A percentile compares a stretch with the other conserved stretches of the same genome.
Conservation (phyloP, 2,888 invertebrate genomes). For the Agrotis segetum region DNA sequence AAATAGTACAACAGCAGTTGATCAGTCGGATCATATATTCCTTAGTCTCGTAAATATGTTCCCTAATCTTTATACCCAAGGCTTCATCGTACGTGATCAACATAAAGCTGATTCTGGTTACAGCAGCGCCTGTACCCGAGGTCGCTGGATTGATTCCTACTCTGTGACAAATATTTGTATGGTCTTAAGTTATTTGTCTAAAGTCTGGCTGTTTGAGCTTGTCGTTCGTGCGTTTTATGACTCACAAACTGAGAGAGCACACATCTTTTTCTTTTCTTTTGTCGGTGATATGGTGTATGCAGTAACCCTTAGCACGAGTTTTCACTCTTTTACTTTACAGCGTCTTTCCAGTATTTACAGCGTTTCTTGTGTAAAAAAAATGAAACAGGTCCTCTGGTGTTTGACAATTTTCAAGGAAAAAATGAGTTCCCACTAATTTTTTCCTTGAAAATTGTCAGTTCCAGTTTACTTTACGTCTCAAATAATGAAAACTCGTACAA, state of each 20-base stretch:
- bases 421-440: too few relatives aligned
- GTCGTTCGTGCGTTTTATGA: constrained; percentile 18
- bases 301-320: too few relatives aligned
- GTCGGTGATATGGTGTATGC: not conserved
- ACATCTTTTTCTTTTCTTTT: not conserved
- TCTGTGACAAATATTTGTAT: constrained; percentile 30
- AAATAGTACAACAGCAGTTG: too few relatives aligned
- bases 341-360: too few relatives aligned
- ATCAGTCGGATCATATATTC: not conserved
- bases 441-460: too few relatives aligned
- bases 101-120: constrained; percentile 10
- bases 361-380: too few relatives aligned
- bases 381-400: too few relatives aligned
- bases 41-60: not conserved
- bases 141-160: constrained; percentile 20
- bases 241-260: constrained; percentile 1
- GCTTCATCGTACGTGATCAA: constrained; percentile 14
- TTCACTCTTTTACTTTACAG: too few relatives aligned
- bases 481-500: too few relatives aligned
- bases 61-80: constrained; percentile 10
- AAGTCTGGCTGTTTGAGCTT: constrained; percentile 14
- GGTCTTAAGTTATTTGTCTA: constrained; percentile 20
- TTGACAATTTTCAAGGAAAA: too few relatives aligned
- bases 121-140: not conserved
- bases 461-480: too few relatives aligned